Percentiles rank a stretch among this genome's conserved stretches.
Conservation (phyloP, 2,113 vertebrate species). For the Colinus virginianus region DNA sequence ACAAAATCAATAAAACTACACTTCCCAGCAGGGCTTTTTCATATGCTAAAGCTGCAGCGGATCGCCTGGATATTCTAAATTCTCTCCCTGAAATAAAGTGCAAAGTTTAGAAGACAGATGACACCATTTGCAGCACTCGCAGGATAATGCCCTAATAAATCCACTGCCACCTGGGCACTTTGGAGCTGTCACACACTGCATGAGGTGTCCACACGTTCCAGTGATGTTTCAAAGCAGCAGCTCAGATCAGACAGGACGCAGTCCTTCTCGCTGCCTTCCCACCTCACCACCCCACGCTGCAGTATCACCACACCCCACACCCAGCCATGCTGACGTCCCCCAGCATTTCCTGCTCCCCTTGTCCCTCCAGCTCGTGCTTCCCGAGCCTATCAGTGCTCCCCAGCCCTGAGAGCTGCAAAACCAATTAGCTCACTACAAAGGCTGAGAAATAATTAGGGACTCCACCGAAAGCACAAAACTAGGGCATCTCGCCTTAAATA, state of each 20-base stretch:
- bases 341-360: neutral
- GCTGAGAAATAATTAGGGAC: conserved; percentile 66
- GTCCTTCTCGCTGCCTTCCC: neutral
- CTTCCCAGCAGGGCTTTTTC: conserved; percentile 66
- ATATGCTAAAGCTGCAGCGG: conserved; percentile 56
- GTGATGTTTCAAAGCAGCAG: accelerated
- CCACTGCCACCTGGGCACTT: conserved; percentile 11
- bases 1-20: conserved; percentile 68
- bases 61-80: conserved; percentile 45
- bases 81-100: conserved; percentile 56
- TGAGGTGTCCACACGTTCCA: too few relatives aligned
- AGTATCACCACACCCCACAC: neutral
- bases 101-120: conserved; percentile 66
- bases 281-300: accelerated
- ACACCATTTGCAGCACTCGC: conserved; percentile 30
- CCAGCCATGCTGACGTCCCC: neutral
- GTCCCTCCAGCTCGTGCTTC: conserved; percentile 9
- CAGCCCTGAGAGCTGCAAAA: conserved; percentile 44
- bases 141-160: conserved; percentile 60
- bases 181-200: neutral
- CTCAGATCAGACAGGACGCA: accelerated
- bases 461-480: conserved; percentile 60
- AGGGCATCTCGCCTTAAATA: conserved; percentile 68
- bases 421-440: conserved; percentile 69
- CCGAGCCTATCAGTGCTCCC: conserved; percentile 53